A percentile compares a stretch with the other conserved stretches of the same genome.
phyloP scores from a whole-genome alignment of 2,888 invertebrate genomes.

The Tenthredo livida region DNA sequence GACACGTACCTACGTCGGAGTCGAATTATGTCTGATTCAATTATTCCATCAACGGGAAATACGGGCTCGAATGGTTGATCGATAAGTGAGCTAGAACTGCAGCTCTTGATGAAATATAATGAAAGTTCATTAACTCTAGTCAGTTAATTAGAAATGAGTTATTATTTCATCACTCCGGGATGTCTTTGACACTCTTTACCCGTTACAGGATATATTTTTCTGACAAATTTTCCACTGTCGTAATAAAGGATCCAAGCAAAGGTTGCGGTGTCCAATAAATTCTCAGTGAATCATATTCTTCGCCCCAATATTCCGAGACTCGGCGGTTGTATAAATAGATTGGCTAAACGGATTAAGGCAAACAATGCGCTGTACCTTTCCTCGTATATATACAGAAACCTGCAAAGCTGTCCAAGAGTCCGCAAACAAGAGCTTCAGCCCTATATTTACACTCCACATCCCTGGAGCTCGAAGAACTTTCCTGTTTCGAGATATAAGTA shows the following conservation, averaged over 20 bases:
- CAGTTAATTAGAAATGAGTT: conserved; percentile 4
- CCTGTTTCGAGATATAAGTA: neutral
- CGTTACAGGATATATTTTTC: neutral
- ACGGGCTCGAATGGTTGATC: conserved; percentile 12
- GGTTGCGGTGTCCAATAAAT: neutral
- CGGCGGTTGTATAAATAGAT: neutral
- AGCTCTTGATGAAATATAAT: neutral
- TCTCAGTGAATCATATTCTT: neutral
- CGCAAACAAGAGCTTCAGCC: neutral
- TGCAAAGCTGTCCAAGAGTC: conserved; percentile 6
- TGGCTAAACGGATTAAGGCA: neutral
- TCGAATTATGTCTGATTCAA: conserved; percentile 20
- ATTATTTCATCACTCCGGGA: neutral
- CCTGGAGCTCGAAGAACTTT: neutral
- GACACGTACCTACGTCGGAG: neutral
- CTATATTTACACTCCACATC: conserved; percentile 1
- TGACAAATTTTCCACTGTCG: neutral
- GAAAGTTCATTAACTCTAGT: conserved; percentile 24
- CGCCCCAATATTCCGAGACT: neutral
- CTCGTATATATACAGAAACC: neutral
- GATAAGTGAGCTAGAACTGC: conserved; percentile 12
- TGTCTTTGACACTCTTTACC: neutral
- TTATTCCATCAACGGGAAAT: neutral
- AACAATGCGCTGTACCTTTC: conserved; percentile 14
- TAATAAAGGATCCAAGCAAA: neutral